A percentile compares a stretch with the other conserved stretches of the same genome.
Evolutionary conservation across 2,113 vertebrate species (phyloP).

Genomic region (Crotalus horridus): DNA sequence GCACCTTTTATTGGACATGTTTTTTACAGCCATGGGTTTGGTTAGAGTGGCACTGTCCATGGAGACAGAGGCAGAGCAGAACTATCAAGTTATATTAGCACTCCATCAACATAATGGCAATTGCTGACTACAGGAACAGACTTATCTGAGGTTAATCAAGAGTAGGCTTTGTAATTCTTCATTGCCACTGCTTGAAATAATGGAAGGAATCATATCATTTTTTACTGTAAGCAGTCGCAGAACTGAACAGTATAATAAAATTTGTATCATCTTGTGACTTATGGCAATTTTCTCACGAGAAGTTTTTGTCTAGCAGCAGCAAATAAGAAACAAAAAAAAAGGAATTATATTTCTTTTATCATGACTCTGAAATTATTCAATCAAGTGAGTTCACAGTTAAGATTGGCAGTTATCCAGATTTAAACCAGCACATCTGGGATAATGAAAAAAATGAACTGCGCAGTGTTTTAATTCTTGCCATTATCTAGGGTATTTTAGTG

Average conservation of each 20-base stretch:
- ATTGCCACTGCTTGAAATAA: constrained; percentile 25
- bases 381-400: not conserved
- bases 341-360: not conserved
- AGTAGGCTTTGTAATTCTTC: constrained; percentile 48
- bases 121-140: constrained; percentile 37
- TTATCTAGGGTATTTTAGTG: not conserved
- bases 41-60: constrained; percentile 23
- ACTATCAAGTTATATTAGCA: constrained; percentile 41
- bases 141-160: constrained; percentile 60
- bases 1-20: constrained; percentile 38
- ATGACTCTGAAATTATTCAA: not conserved
- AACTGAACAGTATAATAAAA: not conserved
- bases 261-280: rapidly evolving
- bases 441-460: not conserved
- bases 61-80: not conserved
- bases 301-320: not conserved
- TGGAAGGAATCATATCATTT: constrained; percentile 32
- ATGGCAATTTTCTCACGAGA: not conserved
- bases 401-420: not conserved
- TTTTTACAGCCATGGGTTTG: constrained; percentile 12
- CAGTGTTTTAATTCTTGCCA: not conserved
- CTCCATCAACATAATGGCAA: constrained; percentile 51
- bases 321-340: not conserved
- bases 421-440: not conserved
- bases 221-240: constrained; percentile 2